These are phyloP conservation scores for Poeciliopsis retropinna DNA, from an alignment of 2,113 vertebrate species.

Conservation along the genomic window DNA sequence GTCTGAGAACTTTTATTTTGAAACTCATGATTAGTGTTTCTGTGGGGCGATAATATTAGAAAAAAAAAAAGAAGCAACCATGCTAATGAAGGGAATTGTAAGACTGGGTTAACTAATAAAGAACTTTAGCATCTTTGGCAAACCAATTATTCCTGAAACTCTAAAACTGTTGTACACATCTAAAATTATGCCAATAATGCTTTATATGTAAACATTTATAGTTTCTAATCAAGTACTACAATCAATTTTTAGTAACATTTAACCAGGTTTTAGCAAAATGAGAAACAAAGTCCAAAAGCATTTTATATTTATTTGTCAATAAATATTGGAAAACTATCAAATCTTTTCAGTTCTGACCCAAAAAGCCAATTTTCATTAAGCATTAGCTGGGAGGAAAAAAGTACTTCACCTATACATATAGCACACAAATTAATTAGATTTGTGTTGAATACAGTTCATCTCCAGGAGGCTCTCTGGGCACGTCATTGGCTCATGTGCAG, in stretches of 20 bases:
- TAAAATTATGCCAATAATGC: not conserved
- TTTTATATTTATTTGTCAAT: slow-evolving; percentile 37
- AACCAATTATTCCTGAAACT: not conserved
- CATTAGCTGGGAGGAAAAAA: slow-evolving; percentile 7
- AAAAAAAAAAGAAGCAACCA: not conserved
- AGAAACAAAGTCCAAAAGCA: slow-evolving; percentile 34
- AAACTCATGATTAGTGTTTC: not conserved
- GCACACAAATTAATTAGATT: slow-evolving; percentile 15
- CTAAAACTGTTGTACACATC: not conserved
- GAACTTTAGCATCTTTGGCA: not conserved
- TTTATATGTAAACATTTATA: not conserved
- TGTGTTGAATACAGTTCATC: not conserved
- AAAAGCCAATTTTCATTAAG: slow-evolving; percentile 3
- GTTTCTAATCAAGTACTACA: slow-evolving; percentile 26
- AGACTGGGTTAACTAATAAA: not conserved
- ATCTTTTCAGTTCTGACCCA: slow-evolving; percentile 22
- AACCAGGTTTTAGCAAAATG: slow-evolving; percentile 44
- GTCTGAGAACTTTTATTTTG: not conserved
- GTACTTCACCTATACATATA: slow-evolving; percentile 22
- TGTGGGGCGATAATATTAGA: not conserved
- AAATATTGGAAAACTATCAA: slow-evolving; percentile 45
- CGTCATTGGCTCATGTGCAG: slow-evolving; percentile 10
- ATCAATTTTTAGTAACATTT: slow-evolving; percentile 32
- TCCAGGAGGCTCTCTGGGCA: not conserved
- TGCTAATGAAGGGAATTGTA: not conserved